Evolutionary conservation across 2,888 invertebrate genomes (phyloP).

Genomic region (Arenicola marina): DNA sequence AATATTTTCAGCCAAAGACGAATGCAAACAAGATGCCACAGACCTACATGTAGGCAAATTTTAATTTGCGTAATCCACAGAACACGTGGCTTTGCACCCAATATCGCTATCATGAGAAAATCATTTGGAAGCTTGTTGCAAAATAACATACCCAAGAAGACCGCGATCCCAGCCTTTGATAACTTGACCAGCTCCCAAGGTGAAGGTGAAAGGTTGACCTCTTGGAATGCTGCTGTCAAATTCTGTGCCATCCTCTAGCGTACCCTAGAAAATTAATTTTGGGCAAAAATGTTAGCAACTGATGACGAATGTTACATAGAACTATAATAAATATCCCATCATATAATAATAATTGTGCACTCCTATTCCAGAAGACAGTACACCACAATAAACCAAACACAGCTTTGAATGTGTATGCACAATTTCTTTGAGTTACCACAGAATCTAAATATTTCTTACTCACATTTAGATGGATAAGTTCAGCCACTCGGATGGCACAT

Average conservation of each 20-base stretch:
- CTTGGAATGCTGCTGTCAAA: constrained; percentile 82
- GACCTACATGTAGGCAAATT: too few species aligned
- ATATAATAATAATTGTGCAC: not conserved
- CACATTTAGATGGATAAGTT: not conserved
- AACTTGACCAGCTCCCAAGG: constrained; percentile 81
- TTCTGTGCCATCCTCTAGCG: constrained; percentile 80
- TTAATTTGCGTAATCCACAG: too few species aligned
- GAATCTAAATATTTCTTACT: not conserved
- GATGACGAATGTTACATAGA: not conserved
- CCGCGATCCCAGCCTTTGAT: constrained; percentile 93
- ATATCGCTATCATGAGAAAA: too few species aligned
- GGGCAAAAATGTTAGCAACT: not conserved
- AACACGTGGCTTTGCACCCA: too few species aligned
- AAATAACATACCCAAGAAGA: constrained; percentile 69
- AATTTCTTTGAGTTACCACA: not conserved
- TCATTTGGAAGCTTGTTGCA: too few species aligned
- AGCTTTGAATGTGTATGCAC: not conserved
- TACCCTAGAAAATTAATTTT: constrained; percentile 68
- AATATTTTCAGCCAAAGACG: too few species aligned
- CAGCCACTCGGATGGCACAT: not conserved
- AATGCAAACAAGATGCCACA: too few species aligned
- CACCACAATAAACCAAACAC: not conserved
- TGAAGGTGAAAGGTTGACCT: constrained; percentile 78
- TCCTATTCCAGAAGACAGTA: not conserved
- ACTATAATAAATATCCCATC: not conserved